Conservation (phyloP, 2,113 vertebrate genomes). For the Melanotaenia duboulayi region DNA sequence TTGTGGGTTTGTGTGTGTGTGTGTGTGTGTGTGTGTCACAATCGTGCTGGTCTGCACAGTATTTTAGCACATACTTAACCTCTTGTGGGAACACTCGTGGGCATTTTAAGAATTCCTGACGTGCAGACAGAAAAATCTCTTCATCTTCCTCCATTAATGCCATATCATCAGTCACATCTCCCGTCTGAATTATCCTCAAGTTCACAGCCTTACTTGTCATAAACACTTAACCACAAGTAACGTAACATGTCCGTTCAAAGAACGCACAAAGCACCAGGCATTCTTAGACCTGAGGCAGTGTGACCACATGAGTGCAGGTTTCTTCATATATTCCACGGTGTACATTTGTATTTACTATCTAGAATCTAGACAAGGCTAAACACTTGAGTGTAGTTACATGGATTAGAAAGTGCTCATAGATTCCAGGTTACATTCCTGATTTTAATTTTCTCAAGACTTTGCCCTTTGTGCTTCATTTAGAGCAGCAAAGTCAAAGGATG, state of each 20-base stretch:
- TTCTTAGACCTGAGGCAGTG: neutral
- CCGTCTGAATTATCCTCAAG: neutral
- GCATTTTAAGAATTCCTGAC: conserved; percentile 16
- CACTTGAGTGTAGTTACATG: neutral
- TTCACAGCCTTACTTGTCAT: neutral
- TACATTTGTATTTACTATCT: neutral
- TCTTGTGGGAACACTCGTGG: neutral
- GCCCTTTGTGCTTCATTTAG: neutral
- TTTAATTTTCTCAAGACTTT: neutral
- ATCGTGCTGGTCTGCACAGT: neutral
- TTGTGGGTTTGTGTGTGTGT: neutral
- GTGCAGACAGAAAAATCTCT: neutral
- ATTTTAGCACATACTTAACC: neutral
- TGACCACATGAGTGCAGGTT: neutral
- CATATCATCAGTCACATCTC: conserved; percentile 2
- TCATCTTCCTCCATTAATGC: conserved; percentile 4
- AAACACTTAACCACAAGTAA: neutral
- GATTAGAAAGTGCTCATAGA: neutral
- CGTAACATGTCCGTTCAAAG: neutral
- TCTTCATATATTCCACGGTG: too few relatives aligned
- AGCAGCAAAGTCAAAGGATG: neutral
- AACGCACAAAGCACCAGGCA: neutral
- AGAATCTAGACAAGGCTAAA: neutral
- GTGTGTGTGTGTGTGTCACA: neutral
- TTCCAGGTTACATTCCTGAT: too few relatives aligned